Percentiles rank a stretch among this genome's conserved stretches.
Evolutionary conservation across 1,140 invertebrate genomes (phyloP).

Genomic region (Calephelis virginiensis): DNA sequence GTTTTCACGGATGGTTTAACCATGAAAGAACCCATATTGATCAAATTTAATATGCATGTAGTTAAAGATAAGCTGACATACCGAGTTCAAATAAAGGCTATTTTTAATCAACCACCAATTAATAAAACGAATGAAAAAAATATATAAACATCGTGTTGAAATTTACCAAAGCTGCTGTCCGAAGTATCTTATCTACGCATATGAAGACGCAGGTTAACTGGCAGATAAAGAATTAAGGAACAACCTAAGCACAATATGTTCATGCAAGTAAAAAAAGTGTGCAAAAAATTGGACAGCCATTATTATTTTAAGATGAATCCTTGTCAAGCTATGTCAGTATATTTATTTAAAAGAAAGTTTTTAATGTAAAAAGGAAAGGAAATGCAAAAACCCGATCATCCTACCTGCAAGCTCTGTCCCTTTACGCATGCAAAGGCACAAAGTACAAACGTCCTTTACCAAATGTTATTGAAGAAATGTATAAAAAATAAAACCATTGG

Average conservation of each 20-base stretch:
- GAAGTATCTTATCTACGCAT: too few species aligned
- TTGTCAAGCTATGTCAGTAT: constrained; percentile 70
- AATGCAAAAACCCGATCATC: constrained; percentile 70
- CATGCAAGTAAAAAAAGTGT: constrained; percentile 1
- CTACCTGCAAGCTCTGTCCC: constrained; percentile 59
- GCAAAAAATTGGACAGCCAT: constrained; percentile 43
- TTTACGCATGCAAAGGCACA: constrained; percentile 65
- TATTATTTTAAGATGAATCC: constrained; percentile 75
- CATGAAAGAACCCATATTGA: too few species aligned
- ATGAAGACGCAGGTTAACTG: too few species aligned
- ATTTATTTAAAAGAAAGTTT: constrained; percentile 79
- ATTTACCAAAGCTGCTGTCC: too few species aligned
- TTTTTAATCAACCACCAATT: too few species aligned
- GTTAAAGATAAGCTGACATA: too few species aligned
- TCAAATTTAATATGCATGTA: too few species aligned
- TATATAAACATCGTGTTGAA: too few species aligned
- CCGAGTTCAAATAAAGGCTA: too few species aligned
- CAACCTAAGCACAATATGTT: background rate
- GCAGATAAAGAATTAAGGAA: constrained; percentile 1
- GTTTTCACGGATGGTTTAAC: too few species aligned
- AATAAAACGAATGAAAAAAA: too few species aligned
- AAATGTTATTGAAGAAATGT: constrained; percentile 53
- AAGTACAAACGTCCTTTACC: constrained; percentile 44
- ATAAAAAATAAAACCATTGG: constrained; percentile 56
- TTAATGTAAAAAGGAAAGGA: constrained; percentile 77